Conservation (phyloP, 2,888 invertebrate species). For the Eurytoma californica region DNA sequence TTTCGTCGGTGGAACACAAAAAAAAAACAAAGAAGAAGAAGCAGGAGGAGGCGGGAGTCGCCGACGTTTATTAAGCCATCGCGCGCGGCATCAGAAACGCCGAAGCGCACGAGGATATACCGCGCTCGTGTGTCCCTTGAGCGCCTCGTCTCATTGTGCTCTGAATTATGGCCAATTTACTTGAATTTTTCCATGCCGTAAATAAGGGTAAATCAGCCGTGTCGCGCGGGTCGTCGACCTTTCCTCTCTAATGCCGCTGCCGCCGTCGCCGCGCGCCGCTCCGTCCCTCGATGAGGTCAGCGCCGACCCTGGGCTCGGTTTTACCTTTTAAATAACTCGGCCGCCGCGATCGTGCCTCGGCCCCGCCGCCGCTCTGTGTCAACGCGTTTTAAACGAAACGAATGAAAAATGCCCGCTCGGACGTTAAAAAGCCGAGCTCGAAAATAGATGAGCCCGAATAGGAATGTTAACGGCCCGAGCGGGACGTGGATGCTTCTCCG, state of each 20-base stretch:
- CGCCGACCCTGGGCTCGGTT: constrained; percentile 58
- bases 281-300: constrained; percentile 57
- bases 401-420: constrained; percentile 34
- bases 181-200: constrained; percentile 67
- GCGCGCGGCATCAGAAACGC: constrained; percentile 46
- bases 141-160: constrained; percentile 62
- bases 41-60: constrained; percentile 33
- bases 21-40: background rate
- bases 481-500: background rate
- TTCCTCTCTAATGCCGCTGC: constrained; percentile 55
- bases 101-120: constrained; percentile 25
- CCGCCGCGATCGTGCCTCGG: background rate
- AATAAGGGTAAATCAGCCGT: constrained; percentile 70
- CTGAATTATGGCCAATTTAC: constrained; percentile 70
- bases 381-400: constrained; percentile 41
- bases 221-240: constrained; percentile 66
- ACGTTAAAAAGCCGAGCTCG: constrained; percentile 22
- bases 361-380: constrained; percentile 4
- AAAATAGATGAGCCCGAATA: constrained; percentile 41
- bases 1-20: constrained; percentile 6
- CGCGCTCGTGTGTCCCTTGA: constrained; percentile 46
- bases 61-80: constrained; percentile 49
- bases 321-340: constrained; percentile 47
- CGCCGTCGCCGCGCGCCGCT: background rate
- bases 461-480: background rate